Conservation (phyloP, 2,888 invertebrate species). For the Drosophila yooni region DNA sequence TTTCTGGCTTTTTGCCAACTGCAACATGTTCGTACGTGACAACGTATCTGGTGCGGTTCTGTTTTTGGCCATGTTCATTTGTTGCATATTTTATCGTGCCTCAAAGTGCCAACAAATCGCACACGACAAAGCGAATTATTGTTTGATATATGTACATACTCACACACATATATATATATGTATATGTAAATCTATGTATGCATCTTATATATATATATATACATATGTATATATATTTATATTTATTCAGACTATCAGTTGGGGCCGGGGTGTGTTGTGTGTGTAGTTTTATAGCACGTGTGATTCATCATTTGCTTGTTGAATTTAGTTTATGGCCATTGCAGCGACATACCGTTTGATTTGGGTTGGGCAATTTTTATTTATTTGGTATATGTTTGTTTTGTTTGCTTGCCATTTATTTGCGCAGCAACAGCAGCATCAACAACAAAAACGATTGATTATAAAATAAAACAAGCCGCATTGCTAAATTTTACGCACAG, state of each 20-base stretch:
- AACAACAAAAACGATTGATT: constrained; percentile 42
- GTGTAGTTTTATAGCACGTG: constrained; percentile 21
- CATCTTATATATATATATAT: neutral
- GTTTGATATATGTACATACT: constrained; percentile 7
- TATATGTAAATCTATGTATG: neutral
- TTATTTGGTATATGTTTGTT: constrained; percentile 33
- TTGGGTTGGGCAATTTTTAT: constrained; percentile 30
- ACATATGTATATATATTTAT: neutral
- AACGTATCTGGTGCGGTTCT: constrained; percentile 29
- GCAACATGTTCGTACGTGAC: constrained; percentile 25
- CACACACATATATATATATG: neutral
- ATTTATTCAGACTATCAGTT: neutral
- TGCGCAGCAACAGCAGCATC: constrained; percentile 25
- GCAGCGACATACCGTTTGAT: constrained; percentile 42
- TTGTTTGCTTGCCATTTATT: constrained; percentile 41
- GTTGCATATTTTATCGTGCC: constrained; percentile 64
- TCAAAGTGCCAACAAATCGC: constrained; percentile 59
- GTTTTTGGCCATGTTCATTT: constrained; percentile 62
- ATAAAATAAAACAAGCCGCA: constrained; percentile 52
- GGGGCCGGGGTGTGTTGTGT: neutral
- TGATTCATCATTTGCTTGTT: constrained; percentile 48
- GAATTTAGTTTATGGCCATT: constrained; percentile 47
- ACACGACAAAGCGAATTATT: constrained; percentile 40
- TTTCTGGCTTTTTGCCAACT: constrained; percentile 63
- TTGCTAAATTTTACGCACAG: constrained; percentile 59